Base-by-base conservation (phyloP, 2,888 invertebrate species). In the Microchrysa polita region DNA sequence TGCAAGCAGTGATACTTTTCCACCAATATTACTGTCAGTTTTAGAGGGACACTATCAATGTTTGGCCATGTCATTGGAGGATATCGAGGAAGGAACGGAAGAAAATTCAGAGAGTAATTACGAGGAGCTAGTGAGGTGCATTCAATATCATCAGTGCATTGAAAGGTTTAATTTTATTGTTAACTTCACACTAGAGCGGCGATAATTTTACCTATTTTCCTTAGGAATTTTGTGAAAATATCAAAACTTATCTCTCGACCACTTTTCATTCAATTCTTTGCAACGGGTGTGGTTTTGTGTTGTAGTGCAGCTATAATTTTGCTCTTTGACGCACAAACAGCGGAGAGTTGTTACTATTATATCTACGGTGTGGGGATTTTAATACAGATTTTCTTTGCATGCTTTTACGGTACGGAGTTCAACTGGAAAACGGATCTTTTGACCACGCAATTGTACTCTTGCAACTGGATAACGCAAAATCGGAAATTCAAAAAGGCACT, bases 381-480 rank as follows among this genome's bases (percentile, higher is more conserved):
- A 53, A 81, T 87, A 0, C 88, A 88, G 78, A 83, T 87, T 42
- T 86, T 86, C 61, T 79, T 88, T 2, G 86, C 87, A 74, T 88
- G 88, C 79, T 88, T 87, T 84, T 87, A 87, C 71, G 88, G 88
- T 0, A 86, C 86, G 76, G 85, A 86, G 73, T 83, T 88, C 57
- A 87, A 86, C 5, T 77, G 81, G 5, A 81, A 88, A 85, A 88
- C 88, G 76, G 83, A 86, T 77, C 81, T 84, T 1, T 82, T 89
- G 1, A 82, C 86, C 0, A 83, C 87, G 40, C 85, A 85, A 61
- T 79, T 88, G 77, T 89, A 88, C 78, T 84, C 85, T 67, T 86
- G 87, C 76, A 86, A 86, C 1, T 89, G 89, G 89, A 83, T 87
- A 63, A 84, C 87, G 7, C 87, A 89, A 79, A 81, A 85, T 72